Evolutionary conservation across 2,888 invertebrate species (phyloP), one percentile per base, ranked within the genome.

Genomic region (Rosalia funebris): DNA sequence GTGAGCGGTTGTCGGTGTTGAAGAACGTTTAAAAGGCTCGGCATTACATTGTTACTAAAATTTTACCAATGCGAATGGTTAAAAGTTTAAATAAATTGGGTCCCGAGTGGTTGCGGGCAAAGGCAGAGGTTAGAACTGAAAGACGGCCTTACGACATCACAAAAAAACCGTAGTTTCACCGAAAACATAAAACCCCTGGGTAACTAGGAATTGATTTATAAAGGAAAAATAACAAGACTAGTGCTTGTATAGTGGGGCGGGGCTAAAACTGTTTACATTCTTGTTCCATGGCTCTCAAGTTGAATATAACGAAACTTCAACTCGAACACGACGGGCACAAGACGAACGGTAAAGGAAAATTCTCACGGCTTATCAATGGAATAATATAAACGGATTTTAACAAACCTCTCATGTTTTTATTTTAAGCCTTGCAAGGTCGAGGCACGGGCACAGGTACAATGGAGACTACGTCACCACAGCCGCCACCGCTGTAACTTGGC

Each of bases 221-320:
- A 75, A 75, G 39, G 47, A 63, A 62, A 68, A 57, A 59, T 65
- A 61, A 60, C 48, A 34, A 63, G 36, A 71, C 71, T 71, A 74
- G 62, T 72, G 72, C 59, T 63, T 57, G 63, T 76, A 73, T 74
- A 75, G 73, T 77, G 81, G 81, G 81, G 81, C 80, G 81, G 81
- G 81, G 81, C 80, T 79, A 78, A 77, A 74, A 75, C 72, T 81
- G 81, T 81, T 82, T 82, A 81, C 80, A 81, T 81, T 79, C 76
- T 73, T 62, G 65, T 39, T 32, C 36, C 20, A 37, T 20, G 16
- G 50, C 39, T 10, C 19, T 19, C 16, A 48, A 25, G 39, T 14
- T 14, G 11, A 4, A 20, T 32, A 41, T 42, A 45, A 31, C 39
- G 20, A 41, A 39, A 15, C 45, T 16, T 12, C 12, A 20, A 15